Evolutionary conservation across 2,113 vertebrate genomes (phyloP).

Genomic region (Hiodon tergisus): DNA sequence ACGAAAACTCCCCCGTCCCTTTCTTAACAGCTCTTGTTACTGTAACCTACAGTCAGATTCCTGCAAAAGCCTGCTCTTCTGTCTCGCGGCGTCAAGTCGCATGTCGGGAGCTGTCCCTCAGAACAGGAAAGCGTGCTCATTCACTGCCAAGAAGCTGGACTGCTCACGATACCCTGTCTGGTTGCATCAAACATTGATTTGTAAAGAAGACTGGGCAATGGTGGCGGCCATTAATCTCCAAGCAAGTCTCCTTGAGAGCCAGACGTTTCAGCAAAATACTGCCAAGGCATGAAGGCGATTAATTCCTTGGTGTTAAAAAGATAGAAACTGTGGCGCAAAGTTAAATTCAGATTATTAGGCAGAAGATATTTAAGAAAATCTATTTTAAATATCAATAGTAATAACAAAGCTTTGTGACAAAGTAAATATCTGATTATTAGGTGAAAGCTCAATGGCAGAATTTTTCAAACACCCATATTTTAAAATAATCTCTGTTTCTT

Average conservation of each 20-base stretch:
- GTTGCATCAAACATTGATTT: conserved; percentile 19
- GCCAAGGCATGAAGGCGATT: neutral
- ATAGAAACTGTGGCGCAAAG: neutral
- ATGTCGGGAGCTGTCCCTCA: conserved; percentile 46
- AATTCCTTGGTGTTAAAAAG: neutral
- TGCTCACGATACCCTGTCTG: conserved; percentile 21
- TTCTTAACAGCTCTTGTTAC: conserved; percentile 14
- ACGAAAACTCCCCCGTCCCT: neutral
- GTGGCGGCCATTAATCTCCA: neutral
- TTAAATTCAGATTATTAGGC: neutral
- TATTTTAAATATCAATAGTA: too few relatives aligned
- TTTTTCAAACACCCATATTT: too few relatives aligned
- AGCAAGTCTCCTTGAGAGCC: conserved; percentile 12
- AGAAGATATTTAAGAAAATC: neutral
- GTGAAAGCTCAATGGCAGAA: too few relatives aligned
- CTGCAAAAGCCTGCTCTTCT: conserved; percentile 43
- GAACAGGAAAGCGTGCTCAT: conserved; percentile 23
- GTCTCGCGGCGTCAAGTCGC: conserved; percentile 47
- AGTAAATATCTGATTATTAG: conserved; percentile 22
- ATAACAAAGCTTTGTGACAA: neutral
- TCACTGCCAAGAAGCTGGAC: conserved; percentile 18
- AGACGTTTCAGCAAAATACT: conserved; percentile 4
- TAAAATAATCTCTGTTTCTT: too few relatives aligned
- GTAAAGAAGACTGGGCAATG: conserved; percentile 28
- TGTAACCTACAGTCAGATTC: conserved; percentile 28